Percentiles rank a stretch among this genome's conserved stretches.
Conservation (phyloP, 1,140 invertebrate species). For the Berghia stephanieae region DNA sequence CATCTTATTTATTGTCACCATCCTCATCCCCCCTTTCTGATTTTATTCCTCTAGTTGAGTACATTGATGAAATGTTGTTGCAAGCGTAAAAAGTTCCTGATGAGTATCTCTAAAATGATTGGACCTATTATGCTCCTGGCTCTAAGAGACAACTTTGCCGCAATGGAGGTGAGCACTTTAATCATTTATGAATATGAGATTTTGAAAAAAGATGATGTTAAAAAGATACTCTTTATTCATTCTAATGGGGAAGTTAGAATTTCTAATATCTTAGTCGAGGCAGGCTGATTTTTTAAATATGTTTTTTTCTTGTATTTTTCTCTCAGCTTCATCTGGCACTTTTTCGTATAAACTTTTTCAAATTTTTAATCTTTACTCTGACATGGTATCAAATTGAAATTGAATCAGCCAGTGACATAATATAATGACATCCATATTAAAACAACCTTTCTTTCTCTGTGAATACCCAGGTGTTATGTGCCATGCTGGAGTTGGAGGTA, state of each 20-base stretch:
- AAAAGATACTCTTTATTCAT: no score
- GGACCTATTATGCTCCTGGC: constrained; percentile 80
- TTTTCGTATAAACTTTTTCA: no score
- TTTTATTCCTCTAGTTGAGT: constrained; percentile 72
- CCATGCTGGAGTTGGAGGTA: constrained; percentile 84
- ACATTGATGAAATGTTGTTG: constrained; percentile 80
- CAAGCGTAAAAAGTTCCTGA: constrained; percentile 80
- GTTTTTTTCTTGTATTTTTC: no score
- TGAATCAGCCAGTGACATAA: no score
- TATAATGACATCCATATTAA: neutral
- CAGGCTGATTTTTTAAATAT: no score
- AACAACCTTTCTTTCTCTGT: neutral
- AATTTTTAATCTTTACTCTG: no score
- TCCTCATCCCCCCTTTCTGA: neutral
- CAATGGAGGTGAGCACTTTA: constrained; percentile 64
- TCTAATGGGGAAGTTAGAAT: neutral
- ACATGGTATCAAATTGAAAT: no score
- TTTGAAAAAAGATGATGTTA: no score
- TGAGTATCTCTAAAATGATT: constrained; percentile 76
- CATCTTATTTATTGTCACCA: neutral
- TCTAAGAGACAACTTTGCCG: constrained; percentile 74
- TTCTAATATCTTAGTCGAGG: no score
- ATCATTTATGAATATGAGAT: neutral
- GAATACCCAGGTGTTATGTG: constrained; percentile 75
- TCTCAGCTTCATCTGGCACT: no score